Conservation (phyloP, 30 jellyfish, hydroid and myxozoan species). For the Morbakka virulenta region DNA sequence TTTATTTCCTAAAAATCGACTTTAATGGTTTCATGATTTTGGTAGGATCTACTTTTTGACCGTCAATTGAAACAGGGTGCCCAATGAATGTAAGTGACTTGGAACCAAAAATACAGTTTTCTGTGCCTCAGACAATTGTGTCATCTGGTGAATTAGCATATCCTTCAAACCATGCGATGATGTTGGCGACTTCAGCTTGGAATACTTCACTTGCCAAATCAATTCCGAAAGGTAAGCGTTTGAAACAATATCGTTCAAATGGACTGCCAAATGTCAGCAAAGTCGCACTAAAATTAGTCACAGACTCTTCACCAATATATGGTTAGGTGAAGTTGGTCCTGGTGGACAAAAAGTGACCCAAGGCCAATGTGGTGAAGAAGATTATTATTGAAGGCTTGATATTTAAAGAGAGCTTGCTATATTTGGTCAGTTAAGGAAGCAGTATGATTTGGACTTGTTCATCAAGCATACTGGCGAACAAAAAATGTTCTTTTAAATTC, state of each 20-base stretch:
- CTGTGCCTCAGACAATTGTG: not conserved
- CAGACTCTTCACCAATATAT: too few relatives aligned
- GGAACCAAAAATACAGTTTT: not conserved
- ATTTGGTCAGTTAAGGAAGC: too few relatives aligned
- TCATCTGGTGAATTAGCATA: conserved; percentile 16
- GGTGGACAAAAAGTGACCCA: too few relatives aligned
- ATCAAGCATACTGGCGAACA: too few relatives aligned
- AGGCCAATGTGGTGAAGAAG: too few relatives aligned
- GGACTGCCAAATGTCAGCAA: conserved; percentile 44
- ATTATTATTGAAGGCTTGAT: too few relatives aligned
- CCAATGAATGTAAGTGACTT: not conserved
- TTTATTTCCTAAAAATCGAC: not conserved
- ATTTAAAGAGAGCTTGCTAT: too few relatives aligned
- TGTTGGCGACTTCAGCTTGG: not conserved
- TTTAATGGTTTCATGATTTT: not conserved
- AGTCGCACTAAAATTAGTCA: too few relatives aligned
- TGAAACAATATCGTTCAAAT: conserved; percentile 28
- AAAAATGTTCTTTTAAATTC: too few relatives aligned
- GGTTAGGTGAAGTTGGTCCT: too few relatives aligned
- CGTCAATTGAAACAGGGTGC: not conserved
- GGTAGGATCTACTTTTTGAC: not conserved
- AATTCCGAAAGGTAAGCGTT: conserved; percentile 47
- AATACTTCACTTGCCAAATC: conserved; percentile 25
- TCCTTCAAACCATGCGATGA: not conserved
- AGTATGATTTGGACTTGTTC: too few relatives aligned